Conservation (phyloP, 2,113 vertebrate species). For the Isichthys henryi region DNA sequence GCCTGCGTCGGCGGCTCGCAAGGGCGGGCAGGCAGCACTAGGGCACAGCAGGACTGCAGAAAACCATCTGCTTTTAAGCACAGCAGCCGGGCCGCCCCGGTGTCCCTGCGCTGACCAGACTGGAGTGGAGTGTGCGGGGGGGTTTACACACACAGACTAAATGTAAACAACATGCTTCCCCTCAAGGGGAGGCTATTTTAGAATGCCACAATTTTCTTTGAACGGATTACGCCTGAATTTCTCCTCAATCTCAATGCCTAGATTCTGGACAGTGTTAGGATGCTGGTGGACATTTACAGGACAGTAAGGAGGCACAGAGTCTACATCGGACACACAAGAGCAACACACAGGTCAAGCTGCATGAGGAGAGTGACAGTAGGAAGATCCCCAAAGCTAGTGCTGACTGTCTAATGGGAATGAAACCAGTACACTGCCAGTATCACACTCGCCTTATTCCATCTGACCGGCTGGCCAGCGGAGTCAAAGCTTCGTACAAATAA, state of each 20-base stretch:
- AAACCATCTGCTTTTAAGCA: slow-evolving; percentile 11
- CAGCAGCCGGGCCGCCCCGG: neutral
- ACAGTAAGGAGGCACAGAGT: neutral
- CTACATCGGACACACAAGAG: neutral
- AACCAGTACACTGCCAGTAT: neutral
- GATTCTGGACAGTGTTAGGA: neutral
- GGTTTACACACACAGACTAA: neutral
- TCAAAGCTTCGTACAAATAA: neutral
- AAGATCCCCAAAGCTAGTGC: neutral
- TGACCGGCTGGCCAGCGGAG: neutral
- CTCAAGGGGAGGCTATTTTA: neutral
- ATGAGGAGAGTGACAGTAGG: neutral
- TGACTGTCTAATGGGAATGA: neutral
- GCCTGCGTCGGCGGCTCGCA: neutral
- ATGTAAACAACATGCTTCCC: neutral
- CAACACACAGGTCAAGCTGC: neutral
- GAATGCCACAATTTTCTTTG: neutral
- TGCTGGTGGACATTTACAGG: neutral
- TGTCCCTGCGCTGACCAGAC: neutral
- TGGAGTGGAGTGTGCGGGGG: neutral
- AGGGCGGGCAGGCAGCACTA: neutral
- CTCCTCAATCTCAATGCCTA: no score
- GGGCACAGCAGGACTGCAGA: neutral
- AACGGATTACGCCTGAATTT: neutral
- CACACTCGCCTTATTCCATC: neutral